Conservation (phyloP, 2,113 vertebrate genomes). For the Pituophis catenifer region DNA sequence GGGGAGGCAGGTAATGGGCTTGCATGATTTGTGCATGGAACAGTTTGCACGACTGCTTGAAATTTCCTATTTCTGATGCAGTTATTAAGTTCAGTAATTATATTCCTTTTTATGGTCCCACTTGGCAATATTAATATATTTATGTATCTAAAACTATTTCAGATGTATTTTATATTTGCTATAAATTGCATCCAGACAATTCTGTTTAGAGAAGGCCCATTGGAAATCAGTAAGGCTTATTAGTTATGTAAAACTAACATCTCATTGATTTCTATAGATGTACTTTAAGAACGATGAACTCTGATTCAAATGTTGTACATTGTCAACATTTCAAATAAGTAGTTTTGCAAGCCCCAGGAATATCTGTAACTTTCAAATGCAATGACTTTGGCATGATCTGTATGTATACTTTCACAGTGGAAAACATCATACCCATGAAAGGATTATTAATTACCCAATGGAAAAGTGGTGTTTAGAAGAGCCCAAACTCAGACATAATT, state of each 20-base stretch:
- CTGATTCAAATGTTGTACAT: neutral
- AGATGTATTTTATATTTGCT: neutral
- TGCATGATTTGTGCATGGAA: conserved; percentile 42
- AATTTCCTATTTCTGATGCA: conserved; percentile 11
- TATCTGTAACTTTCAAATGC: neutral
- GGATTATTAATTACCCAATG: neutral
- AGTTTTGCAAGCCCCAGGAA: neutral
- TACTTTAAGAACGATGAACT: neutral
- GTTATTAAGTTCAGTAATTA: conserved; percentile 18
- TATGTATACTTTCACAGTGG: neutral
- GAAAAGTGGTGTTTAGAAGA: neutral
- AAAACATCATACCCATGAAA: neutral
- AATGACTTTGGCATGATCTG: neutral
- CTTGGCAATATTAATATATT: neutral
- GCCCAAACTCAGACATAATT: neutral
- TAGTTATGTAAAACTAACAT: neutral
- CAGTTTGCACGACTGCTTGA: conserved; percentile 40
- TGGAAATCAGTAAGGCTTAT: neutral
- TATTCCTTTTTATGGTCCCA: neutral
- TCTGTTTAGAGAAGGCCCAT: neutral
- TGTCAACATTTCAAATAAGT: neutral
- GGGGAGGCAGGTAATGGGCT: conserved; percentile 49
- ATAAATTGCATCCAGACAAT: neutral
- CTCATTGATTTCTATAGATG: neutral
- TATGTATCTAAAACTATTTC: conserved; percentile 1